A percentile compares a stretch with the other conserved stretches of the same genome.
phyloP scores from a whole-genome alignment of 2,797 vertebrate species.

The Anas georgica region DNA sequence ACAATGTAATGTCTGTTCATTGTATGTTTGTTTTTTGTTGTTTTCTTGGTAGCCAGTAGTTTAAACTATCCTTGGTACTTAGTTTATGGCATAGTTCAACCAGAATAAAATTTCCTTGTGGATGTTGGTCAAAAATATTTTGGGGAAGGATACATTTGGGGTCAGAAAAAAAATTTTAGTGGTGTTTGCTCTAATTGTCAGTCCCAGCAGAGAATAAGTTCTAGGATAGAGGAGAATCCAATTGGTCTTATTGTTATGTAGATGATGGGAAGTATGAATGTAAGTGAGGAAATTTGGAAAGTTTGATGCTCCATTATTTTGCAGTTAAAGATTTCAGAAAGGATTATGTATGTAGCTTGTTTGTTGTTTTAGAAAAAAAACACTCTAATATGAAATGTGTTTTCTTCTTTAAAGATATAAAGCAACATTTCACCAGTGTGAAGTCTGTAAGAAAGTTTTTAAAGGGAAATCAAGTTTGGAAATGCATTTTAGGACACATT shows the following conservation, averaged over 20 bases:
- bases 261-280: neutral
- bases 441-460: constrained; percentile 99
- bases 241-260: neutral
- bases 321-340: neutral
- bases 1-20: neutral
- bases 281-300: neutral
- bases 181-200: neutral
- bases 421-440: constrained; percentile 96
- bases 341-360: neutral
- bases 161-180: neutral
- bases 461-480: constrained; percentile 98
- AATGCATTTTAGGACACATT: constrained; percentile 99
- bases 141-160: neutral
- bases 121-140: neutral
- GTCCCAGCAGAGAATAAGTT: neutral
- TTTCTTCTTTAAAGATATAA: constrained; percentile 87
- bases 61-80: neutral
- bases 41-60: neutral
- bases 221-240: neutral
- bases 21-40: neutral
- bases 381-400: constrained; percentile 11
- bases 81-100: neutral
- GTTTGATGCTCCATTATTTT: neutral
- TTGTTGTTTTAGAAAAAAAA: neutral
- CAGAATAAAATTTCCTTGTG: neutral